These are phyloP conservation scores for Electrona antarctica DNA, from an alignment of 2,113 vertebrate genomes.

Conservation along the genomic window DNA sequence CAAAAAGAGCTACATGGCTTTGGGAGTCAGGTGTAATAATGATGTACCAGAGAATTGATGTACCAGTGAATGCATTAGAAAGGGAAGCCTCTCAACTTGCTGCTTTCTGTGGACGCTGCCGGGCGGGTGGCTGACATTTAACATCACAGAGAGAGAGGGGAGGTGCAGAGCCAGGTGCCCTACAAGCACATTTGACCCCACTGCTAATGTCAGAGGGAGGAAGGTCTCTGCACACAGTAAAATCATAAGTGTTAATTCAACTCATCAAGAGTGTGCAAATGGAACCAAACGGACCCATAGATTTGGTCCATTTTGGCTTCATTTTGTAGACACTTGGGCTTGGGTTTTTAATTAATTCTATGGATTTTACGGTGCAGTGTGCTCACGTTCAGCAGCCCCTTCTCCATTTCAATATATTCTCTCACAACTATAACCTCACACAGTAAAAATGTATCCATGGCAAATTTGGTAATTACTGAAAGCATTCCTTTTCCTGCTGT, in stretches of 20 bases:
- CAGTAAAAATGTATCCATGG: conserved; percentile 23
- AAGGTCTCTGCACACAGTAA: conserved; percentile 44
- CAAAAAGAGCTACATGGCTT: conserved; percentile 55
- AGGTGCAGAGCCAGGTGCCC: conserved; percentile 77
- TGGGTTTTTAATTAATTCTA: too few species aligned
- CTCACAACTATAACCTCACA: conserved; percentile 58
- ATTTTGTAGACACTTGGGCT: too few species aligned
- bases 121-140: conserved; percentile 80
- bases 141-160: conserved; percentile 76
- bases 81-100: conserved; percentile 66
- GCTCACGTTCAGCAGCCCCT: conserved; percentile 51
- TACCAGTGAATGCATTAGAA: conserved; percentile 63
- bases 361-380: too few species aligned
- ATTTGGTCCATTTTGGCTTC: too few species aligned
- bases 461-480: conserved; percentile 14
- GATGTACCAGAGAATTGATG: conserved; percentile 33
- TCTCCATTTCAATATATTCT: conserved; percentile 14
- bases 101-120: conserved; percentile 67
- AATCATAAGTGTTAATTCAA: too few species aligned
- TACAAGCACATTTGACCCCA: conserved; percentile 83
- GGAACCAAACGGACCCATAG: too few species aligned
- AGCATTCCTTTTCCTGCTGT: conserved; percentile 12
- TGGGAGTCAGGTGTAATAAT: conserved; percentile 55
- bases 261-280: too few species aligned
- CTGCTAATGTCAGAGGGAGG: conserved; percentile 75